Evolutionary conservation across 2,888 invertebrate genomes (phyloP).

Genomic region (Therioaphis trifolii): DNA sequence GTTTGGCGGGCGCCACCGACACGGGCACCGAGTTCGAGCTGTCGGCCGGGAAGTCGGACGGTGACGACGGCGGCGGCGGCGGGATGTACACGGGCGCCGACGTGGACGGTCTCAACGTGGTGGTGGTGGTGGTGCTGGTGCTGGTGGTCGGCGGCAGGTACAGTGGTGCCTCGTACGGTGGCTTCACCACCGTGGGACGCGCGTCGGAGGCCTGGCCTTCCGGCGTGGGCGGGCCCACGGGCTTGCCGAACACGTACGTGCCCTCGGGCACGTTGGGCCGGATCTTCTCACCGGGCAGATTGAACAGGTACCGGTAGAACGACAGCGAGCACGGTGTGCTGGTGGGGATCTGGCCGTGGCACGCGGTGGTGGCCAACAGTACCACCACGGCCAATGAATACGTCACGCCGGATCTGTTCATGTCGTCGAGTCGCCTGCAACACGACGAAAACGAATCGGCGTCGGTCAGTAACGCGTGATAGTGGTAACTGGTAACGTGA

Average conservation of each 20-base stretch:
- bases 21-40: constrained; percentile 42
- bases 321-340: constrained; percentile 61
- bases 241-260: constrained; percentile 59
- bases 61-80: not conserved
- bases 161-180: constrained; percentile 15
- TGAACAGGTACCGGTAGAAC: constrained; percentile 61
- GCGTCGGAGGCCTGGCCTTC: constrained; percentile 42
- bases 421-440: constrained; percentile 6
- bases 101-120: constrained; percentile 18
- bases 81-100: constrained; percentile 49
- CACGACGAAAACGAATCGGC: too few species aligned
- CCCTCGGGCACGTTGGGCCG: constrained; percentile 62
- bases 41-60: not conserved
- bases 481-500: too few species aligned
- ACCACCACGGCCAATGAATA: not conserved
- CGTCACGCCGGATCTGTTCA: constrained; percentile 1
- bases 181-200: constrained; percentile 9
- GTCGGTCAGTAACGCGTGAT: too few species aligned
- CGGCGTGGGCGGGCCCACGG: constrained; percentile 42
- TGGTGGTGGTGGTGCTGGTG: constrained; percentile 21
- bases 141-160: constrained; percentile 39
- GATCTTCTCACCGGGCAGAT: constrained; percentile 58
- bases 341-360: constrained; percentile 8
- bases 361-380: not conserved
- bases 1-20: constrained; percentile 14